A percentile compares a stretch with the other conserved stretches of the same genome.
These are phyloP conservation scores for Hypolimnas misippus DNA, from an alignment of 2,888 invertebrate species.

Conservation along the genomic window DNA sequence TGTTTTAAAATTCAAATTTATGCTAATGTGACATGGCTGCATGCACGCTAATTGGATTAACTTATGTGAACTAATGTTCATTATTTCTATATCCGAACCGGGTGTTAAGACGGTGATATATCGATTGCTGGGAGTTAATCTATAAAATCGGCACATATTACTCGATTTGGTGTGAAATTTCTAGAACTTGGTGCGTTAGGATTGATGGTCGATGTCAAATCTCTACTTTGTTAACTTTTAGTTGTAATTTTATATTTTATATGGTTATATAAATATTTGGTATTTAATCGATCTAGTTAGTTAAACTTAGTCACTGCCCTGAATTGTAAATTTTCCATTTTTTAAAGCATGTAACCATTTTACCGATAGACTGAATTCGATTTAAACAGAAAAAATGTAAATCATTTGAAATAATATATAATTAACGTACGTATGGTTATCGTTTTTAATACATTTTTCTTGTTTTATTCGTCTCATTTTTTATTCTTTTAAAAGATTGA, in stretches of 20 bases:
- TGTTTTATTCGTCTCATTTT: too few relatives aligned
- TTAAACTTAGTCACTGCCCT: too few relatives aligned
- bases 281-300: too few relatives aligned
- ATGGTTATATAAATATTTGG: neutral
- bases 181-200: slow-evolving; percentile 1
- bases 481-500: too few relatives aligned
- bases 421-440: too few relatives aligned
- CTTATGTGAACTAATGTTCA: slow-evolving; percentile 44
- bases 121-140: slow-evolving; percentile 27
- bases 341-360: too few relatives aligned
- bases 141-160: slow-evolving; percentile 7
- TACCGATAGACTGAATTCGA: too few relatives aligned
- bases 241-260: neutral
- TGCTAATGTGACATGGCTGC: slow-evolving; percentile 71
- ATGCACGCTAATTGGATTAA: slow-evolving; percentile 75
- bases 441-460: too few relatives aligned
- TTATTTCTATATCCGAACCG: slow-evolving; percentile 44
- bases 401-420: too few relatives aligned
- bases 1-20: slow-evolving; percentile 76
- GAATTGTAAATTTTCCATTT: too few relatives aligned
- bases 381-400: too few relatives aligned
- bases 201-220: neutral
- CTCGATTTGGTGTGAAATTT: slow-evolving; percentile 2
- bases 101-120: slow-evolving; percentile 50
- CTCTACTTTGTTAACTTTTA: neutral